These are phyloP conservation scores for Icerya purchasi DNA, from an alignment of 2,888 invertebrate genomes.

Conservation along the genomic window DNA sequence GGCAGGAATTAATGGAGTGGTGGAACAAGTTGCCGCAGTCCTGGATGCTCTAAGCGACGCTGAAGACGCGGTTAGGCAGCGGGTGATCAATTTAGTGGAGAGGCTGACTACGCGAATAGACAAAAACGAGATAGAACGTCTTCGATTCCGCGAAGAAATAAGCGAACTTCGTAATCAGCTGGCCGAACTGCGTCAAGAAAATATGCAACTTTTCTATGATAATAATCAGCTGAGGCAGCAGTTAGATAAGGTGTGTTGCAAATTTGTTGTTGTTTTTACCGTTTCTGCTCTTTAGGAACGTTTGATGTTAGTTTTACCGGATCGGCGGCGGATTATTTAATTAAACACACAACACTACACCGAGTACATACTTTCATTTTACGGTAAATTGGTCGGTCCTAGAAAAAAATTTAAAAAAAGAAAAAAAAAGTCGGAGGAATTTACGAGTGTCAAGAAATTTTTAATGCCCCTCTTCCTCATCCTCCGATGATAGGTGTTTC, in stretches of 20 bases:
- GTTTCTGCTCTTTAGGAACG: no score
- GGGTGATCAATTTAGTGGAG: conserved; percentile 21
- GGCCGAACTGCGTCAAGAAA: conserved; percentile 9
- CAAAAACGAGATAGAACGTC: conserved; percentile 18
- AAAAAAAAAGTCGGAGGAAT: no score
- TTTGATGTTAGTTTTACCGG: no score
- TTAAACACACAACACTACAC: no score
- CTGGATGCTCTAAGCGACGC: conserved; percentile 22
- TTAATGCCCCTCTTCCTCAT: no score
- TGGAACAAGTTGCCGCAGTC: conserved; percentile 22
- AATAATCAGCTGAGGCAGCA: conserved; percentile 14
- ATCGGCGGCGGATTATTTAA: no score
- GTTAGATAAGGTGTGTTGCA: conserved; percentile 11
- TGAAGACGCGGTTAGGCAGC: conserved; percentile 21
- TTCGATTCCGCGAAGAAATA: conserved; percentile 7
- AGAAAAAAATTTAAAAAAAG: no score
- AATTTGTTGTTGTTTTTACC: no score
- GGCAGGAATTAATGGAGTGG: conserved; percentile 18
- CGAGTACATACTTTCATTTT: no score
- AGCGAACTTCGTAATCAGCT: conserved; percentile 1
- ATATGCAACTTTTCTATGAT: conserved; percentile 11
- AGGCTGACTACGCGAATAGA: conserved; percentile 20
- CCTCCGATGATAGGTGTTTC: no score
- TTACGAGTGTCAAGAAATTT: no score
- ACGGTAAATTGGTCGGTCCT: no score